Base-by-base conservation (phyloP, 2,113 vertebrate genomes). In the Leucoraja erinaceus region DNA sequence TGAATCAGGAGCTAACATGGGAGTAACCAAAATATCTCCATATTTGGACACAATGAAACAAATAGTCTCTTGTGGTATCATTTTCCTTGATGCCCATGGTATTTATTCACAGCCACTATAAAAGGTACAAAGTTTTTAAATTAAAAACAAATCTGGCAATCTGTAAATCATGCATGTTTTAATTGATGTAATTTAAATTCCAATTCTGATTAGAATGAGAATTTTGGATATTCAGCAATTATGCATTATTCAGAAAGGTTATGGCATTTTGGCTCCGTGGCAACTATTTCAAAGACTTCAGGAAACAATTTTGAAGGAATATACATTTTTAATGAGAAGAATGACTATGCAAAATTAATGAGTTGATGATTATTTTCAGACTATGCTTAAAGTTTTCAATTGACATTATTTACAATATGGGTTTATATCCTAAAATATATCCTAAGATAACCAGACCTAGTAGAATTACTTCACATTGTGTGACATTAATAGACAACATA, bases 101-200 rank as follows among this genome's bases (percentile, higher is more conserved):
- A 9, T 90, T 47, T 70, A 72, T 70, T 91, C 66, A 91, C 20
- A 54, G 16, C 31, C 86, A 25, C 7, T 54, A 8, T 38, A 88
- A 33, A 47, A 90, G 66, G 10, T 22, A 25, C 31, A 70, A 63
- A 16, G 61, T 4, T 84, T 28, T 47, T 59, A 56, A 59, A 28
- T 8, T 59, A 61, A 86, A 63, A 86, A 63, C 10, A n/a, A 31
- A 61, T 28, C 8, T 14, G 9, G 83, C 59, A 31, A 63, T 28
- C 25, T 61, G 56, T 63, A 61, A 9, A 86, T 33, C 83, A 88
- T 63, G 83, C 59, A 63, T n/a, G 6, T 63, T 88, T 88, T 66
- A 88, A 31, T 63, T 88, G 59, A 86, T 31, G 59, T 18, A 88
- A 88, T 88, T 88, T 31, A 88, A 66, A 88, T 88, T 88, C 59